These are phyloP conservation scores for Halisarca cf. caerulea DNA, from an alignment of 37 sponge, comb jelly and placozoan species.

Conservation along the genomic window DNA sequence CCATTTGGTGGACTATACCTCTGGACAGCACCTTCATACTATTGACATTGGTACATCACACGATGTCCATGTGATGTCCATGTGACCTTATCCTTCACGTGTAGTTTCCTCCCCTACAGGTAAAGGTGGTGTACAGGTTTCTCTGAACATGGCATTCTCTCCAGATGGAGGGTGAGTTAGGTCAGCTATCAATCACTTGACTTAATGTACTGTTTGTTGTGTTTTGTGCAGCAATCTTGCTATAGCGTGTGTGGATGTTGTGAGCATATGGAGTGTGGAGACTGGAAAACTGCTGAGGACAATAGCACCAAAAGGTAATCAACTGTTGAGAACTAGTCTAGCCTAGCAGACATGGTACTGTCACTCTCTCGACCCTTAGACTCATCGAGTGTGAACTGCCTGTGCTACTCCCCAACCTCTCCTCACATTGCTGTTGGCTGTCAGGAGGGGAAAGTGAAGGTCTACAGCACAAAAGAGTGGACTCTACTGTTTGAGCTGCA, in stretches of 20 bases:
- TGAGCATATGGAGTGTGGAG: slow-evolving; percentile 50
- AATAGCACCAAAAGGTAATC: not conserved
- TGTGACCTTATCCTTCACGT: not conserved
- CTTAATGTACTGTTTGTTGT: not conserved
- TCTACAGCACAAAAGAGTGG: slow-evolving; percentile 8
- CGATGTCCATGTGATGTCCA: not conserved
- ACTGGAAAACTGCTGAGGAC: slow-evolving; percentile 26
- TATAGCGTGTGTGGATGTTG: slow-evolving; percentile 47
- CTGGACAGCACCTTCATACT: slow-evolving; percentile 48
- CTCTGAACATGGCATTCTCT: slow-evolving; percentile 49
- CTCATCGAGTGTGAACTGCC: slow-evolving; percentile 2
- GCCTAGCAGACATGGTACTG: not conserved
- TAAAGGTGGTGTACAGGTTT: slow-evolving; percentile 53
- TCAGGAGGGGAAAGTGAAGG: slow-evolving; percentile 42
- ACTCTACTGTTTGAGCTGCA: slow-evolving; percentile 11
- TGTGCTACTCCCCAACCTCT: slow-evolving; percentile 65
- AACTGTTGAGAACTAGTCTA: not conserved
- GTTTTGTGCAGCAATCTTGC: slow-evolving; percentile 40
- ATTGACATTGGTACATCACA: slow-evolving; percentile 62
- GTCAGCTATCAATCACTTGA: not conserved
- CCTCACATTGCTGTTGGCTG: slow-evolving; percentile 63
- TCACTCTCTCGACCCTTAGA: not conserved
- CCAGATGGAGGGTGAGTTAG: slow-evolving; percentile 65
- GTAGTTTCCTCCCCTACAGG: slow-evolving; percentile 38
- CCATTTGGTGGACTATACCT: slow-evolving; percentile 47